Conservation (phyloP, 2,888 invertebrate genomes). For the Cheiracanthium punctorium region DNA sequence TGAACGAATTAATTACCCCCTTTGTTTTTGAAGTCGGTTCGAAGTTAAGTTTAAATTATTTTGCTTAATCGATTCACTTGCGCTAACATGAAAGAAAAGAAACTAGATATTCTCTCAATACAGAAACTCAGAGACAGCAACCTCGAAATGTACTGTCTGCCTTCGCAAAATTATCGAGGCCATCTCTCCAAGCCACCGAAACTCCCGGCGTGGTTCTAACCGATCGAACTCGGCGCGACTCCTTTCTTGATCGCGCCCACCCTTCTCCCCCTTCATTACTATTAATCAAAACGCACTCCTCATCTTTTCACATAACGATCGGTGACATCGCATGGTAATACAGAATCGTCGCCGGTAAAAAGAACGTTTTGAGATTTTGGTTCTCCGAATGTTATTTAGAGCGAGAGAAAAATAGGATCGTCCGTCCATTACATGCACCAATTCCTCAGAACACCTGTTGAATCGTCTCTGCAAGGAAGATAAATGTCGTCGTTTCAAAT, state of each 20-base stretch:
- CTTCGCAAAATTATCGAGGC: slow-evolving; percentile 1
- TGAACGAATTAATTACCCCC: no score
- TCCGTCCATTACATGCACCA: no score
- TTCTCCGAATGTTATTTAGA: neutral
- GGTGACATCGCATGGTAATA: neutral
- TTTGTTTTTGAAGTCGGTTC: no score
- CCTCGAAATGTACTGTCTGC: neutral
- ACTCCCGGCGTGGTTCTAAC: neutral
- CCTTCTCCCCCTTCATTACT: neutral
- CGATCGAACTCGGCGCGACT: slow-evolving; percentile 15
- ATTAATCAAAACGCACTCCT: neutral
- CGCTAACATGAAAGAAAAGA: no score
- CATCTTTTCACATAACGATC: slow-evolving; percentile 1
- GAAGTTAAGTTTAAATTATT: no score
- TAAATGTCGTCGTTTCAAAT: no score
- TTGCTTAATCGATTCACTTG: no score
- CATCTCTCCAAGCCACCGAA: neutral
- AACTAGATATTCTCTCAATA: no score
- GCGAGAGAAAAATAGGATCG: neutral
- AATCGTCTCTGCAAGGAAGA: no score
- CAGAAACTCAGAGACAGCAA: no score
- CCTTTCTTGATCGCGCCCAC: neutral
- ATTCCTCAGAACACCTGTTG: no score
- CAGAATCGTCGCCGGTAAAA: neutral
- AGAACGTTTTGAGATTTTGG: neutral